Evolutionary conservation across 2,797 vertebrate species (phyloP).

Genomic region (Xenentodon cancila): DNA sequence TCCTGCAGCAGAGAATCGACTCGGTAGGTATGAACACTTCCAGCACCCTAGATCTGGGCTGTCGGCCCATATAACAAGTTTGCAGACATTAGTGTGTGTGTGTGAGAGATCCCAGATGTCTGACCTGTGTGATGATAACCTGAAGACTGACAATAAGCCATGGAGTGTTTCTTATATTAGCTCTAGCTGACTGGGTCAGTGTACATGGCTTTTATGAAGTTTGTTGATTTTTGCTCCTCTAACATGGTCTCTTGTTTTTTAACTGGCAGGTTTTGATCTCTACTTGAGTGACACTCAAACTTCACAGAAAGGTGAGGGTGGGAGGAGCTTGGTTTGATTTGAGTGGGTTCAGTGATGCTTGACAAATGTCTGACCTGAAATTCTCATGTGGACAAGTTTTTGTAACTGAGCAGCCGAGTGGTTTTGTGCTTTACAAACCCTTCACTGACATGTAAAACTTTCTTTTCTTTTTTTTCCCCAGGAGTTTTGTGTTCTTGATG

Average conservation of each 20-base stretch:
- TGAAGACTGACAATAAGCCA: slow-evolving; percentile 64
- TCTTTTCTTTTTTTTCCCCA: neutral
- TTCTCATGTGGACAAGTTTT: slow-evolving; percentile 64
- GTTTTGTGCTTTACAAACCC: fast-evolving
- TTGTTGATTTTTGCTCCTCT: neutral
- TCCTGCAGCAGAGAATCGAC: fast-evolving
- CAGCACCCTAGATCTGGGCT: slow-evolving; percentile 8
- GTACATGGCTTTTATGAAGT: fast-evolving
- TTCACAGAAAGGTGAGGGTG: too few species aligned
- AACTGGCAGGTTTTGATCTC: neutral
- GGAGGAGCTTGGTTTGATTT: too few species aligned
- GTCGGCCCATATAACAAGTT: too few species aligned
- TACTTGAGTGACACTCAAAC: too few species aligned
- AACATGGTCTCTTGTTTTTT: neutral
- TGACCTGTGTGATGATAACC: slow-evolving; percentile 75
- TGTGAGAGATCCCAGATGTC: slow-evolving; percentile 17
- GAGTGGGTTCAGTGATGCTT: slow-evolving; percentile 72
- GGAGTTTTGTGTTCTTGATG: neutral
- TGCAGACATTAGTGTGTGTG: too few species aligned
- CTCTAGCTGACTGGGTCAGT: slow-evolving; percentile 82
- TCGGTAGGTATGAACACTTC: slow-evolving; percentile 27
- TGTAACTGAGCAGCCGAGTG: slow-evolving; percentile 66
- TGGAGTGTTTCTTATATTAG: slow-evolving; percentile 80
- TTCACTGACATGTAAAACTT: slow-evolving; percentile 18
- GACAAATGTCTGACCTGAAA: slow-evolving; percentile 87